Evolutionary conservation across 1,140 invertebrate species (phyloP), one percentile per base, ranked within the genome.

Genomic region (Atta texana): DNA sequence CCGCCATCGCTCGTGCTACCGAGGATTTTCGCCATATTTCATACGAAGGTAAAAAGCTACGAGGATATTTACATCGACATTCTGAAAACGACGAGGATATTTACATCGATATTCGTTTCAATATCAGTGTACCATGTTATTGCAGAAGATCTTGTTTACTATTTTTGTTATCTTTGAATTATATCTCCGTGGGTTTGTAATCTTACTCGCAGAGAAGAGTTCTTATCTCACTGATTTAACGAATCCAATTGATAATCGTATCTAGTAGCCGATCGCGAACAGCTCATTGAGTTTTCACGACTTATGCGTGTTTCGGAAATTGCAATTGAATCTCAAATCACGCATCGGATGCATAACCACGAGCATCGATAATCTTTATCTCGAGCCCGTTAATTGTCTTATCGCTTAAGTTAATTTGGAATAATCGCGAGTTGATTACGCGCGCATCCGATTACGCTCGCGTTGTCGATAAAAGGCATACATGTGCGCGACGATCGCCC

Each of bases 11-110:
- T 44, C 34, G 59, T 14, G 92, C 91, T n/a, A 66, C 86, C 39
- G 89, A 92, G 68, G 94, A 94, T 84, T 94, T 93, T 89, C 93
- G 93, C 53, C 92, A 93, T 69, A 93, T 94, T 21, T 93, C 92
- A 44, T 94, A 94, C 85, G 92, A 93, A 90, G 94, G 94, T 94
- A 91, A 93, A 89, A 51, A 66, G 28, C 21, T 39, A 49, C 3
- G 8, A 18, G 0, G n/a, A 59, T 34, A 21, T 59, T 21, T 16
- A 14, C 16, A 21, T 12, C 31, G 34, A 16, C 12, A 12, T 75
- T 57, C 44, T 21, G 31, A 75, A 61, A 8, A 8, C 8, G 16
- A 24, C 6, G 8, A 18, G 1, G n/a, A 59, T 34, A 21, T 59
- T 21, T 16, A 14, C 16, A 21, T 12, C 31, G 34, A 16, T 18